These are phyloP conservation scores for Hypolimnas misippus DNA, from an alignment of 2,888 invertebrate species.

Conservation along the genomic window DNA sequence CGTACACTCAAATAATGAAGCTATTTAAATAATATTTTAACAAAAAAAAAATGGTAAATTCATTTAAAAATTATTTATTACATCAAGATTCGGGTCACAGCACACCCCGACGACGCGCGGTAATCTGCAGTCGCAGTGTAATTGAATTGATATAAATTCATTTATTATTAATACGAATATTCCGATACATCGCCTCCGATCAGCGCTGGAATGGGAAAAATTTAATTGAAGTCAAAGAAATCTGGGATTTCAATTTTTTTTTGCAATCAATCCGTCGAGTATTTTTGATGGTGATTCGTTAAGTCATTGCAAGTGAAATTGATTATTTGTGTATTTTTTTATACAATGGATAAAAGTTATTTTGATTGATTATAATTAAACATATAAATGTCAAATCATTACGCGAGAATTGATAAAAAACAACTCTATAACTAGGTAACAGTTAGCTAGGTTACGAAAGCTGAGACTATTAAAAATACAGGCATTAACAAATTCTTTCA, in stretches of 20 bases:
- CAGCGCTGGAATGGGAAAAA: background rate
- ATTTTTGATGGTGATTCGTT: constrained; percentile 1
- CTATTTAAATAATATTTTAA: constrained; percentile 5
- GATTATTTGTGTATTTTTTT: too few relatives aligned
- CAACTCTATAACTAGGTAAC: too few relatives aligned
- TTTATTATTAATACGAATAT: constrained; percentile 16
- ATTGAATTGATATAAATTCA: constrained; percentile 28
- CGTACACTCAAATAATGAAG: background rate
- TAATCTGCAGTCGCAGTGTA: constrained; percentile 19
- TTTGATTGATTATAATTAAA: too few relatives aligned
- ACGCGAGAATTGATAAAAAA: too few relatives aligned
- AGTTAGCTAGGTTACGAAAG: too few relatives aligned
- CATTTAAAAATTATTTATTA: constrained; percentile 20
- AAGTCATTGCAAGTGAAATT: background rate
- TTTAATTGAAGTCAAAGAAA: constrained; percentile 6
- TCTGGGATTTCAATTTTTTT: background rate
- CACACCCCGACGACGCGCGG: constrained; percentile 8
- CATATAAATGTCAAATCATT: too few relatives aligned
- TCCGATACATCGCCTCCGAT: constrained; percentile 3
- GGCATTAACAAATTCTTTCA: too few relatives aligned
- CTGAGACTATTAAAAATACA: too few relatives aligned
- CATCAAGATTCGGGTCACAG: constrained; percentile 28
- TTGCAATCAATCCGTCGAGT: background rate
- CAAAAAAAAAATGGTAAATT: too few relatives aligned
- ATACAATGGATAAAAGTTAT: too few relatives aligned